A percentile compares a stretch with the other conserved stretches of the same genome.
Evolutionary conservation across 2,888 invertebrate species (phyloP).

Genomic region (Metopia argyrocephala): DNA sequence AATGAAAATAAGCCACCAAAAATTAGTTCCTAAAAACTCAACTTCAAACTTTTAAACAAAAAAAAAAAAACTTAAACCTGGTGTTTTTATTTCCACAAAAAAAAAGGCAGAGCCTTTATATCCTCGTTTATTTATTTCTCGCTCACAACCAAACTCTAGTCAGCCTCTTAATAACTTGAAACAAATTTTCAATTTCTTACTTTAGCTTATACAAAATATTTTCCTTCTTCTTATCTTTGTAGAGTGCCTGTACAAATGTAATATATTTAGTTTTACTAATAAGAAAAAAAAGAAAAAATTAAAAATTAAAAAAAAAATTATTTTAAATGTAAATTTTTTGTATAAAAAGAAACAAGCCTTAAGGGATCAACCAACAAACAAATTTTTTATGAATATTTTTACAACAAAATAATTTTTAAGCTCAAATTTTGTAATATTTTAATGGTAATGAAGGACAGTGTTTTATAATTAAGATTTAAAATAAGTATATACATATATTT

Average conservation of each 20-base stretch:
- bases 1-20: constrained; percentile 74
- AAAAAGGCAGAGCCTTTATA: constrained; percentile 54
- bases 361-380: constrained; percentile 26
- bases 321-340: constrained; percentile 67
- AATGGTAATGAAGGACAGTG: constrained; percentile 63
- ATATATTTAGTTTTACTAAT: too few species aligned
- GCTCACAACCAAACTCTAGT: constrained; percentile 69
- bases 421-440: constrained; percentile 38
- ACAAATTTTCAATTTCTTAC: constrained; percentile 65
- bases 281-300: too few species aligned
- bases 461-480: constrained; percentile 32
- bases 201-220: constrained; percentile 54
- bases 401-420: constrained; percentile 58
- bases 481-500: constrained; percentile 36
- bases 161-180: constrained; percentile 70
- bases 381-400: neutral
- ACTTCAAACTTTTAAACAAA: constrained; percentile 7
- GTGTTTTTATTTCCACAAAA: constrained; percentile 38
- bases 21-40: constrained; percentile 78
- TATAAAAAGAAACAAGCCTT: constrained; percentile 43
- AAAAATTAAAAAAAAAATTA: too few species aligned
- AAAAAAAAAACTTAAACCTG: constrained; percentile 45
- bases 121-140: neutral
- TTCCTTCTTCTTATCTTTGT: constrained; percentile 60
- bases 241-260: constrained; percentile 68